Percentiles rank a stretch among this genome's conserved stretches.
phyloP scores from a whole-genome alignment of 2,888 invertebrate species.

The Cotesia congregata region DNA sequence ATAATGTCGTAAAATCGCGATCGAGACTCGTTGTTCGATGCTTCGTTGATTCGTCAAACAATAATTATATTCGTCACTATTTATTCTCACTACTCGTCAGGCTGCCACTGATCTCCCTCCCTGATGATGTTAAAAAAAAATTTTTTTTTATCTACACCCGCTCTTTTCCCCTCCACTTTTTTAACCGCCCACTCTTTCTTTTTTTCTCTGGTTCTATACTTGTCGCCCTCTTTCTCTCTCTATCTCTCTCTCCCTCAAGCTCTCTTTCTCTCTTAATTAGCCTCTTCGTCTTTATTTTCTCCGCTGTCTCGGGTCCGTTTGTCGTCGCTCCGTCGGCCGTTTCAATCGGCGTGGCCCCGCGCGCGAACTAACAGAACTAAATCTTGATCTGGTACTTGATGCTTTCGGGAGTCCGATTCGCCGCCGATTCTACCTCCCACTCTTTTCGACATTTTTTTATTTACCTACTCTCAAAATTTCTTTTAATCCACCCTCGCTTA shows the following conservation, averaged over 20 bases:
- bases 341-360: conserved; percentile 69
- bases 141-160: conserved; percentile 2
- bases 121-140: background rate
- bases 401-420: conserved; percentile 46
- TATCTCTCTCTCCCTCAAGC: conserved; percentile 39
- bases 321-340: conserved; percentile 60
- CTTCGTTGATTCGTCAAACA: conserved; percentile 35
- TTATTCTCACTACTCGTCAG: conserved; percentile 34
- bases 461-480: conserved; percentile 44
- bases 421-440: conserved; percentile 43
- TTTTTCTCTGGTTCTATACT: conserved; percentile 16
- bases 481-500: conserved; percentile 25
- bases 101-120: conserved; percentile 19
- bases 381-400: conserved; percentile 52
- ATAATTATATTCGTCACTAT: conserved; percentile 37
- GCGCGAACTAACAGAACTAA: conserved; percentile 69
- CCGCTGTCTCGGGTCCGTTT: conserved; percentile 50
- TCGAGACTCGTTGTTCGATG: conserved; percentile 28
- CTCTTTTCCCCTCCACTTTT: conserved; percentile 15
- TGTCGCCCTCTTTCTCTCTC: conserved; percentile 36
- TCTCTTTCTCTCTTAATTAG: conserved; percentile 49
- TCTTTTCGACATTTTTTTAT: conserved; percentile 48
- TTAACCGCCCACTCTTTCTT: conserved; percentile 17
- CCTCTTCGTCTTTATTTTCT: conserved; percentile 49
- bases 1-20: conserved; percentile 10